Evolutionary conservation across 1,140 invertebrate genomes (phyloP).

Genomic region (Potamilus streckersoni): DNA sequence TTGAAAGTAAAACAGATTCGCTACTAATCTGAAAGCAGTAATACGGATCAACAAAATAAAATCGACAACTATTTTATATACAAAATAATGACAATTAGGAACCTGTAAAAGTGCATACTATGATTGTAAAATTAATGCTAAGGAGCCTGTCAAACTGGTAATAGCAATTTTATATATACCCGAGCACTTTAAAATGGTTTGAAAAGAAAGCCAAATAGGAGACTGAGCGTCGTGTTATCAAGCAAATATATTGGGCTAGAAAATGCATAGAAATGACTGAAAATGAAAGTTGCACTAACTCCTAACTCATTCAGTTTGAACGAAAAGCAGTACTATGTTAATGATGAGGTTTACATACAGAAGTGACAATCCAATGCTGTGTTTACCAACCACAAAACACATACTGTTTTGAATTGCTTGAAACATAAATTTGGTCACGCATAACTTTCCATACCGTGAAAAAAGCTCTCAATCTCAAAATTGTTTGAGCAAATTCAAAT

Average conservation of each 20-base stretch:
- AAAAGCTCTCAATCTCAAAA: no score
- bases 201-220: conserved; percentile 91
- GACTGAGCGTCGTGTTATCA: conserved; percentile 86
- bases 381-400: no score
- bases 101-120: no score
- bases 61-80: no score
- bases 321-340: conserved; percentile 5
- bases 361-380: no score
- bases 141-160: neutral
- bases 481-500: no score
- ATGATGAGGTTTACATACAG: no score
- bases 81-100: no score
- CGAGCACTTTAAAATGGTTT: conserved; percentile 89
- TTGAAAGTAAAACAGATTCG: no score
- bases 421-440: neutral
- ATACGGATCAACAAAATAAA: no score
- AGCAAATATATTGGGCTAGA: conserved; percentile 80
- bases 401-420: neutral
- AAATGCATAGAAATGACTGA: conserved; percentile 88
- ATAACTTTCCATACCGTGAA: neutral
- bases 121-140: no score
- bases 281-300: conserved; percentile 56
- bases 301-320: conserved; percentile 3
- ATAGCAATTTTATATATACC: conserved; percentile 70
- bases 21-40: no score